Evolutionary conservation across 2,797 vertebrate genomes (phyloP).

Genomic region (Gastrophryne carolinensis): DNA sequence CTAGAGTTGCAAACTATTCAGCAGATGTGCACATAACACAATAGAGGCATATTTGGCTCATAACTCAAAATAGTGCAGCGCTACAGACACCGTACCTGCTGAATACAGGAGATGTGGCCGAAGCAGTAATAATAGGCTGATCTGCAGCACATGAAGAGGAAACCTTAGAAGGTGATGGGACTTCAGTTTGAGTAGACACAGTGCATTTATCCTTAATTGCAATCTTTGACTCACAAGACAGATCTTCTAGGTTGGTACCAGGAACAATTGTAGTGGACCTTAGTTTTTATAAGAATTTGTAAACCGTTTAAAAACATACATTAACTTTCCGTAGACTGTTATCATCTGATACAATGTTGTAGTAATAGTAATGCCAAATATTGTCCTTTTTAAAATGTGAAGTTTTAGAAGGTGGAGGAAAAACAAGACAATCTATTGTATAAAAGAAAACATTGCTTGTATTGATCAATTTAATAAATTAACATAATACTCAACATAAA

Average conservation of each 20-base stretch:
- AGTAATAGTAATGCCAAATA: too few relatives aligned
- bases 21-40: not conserved
- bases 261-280: constrained; percentile 48
- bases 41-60: too few relatives aligned
- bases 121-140: not conserved
- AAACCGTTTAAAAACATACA: not conserved
- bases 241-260: not conserved
- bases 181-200: constrained; percentile 59
- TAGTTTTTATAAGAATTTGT: constrained; percentile 41
- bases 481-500: too few relatives aligned
- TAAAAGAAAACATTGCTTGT: too few relatives aligned
- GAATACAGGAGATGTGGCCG: not conserved
- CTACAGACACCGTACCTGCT: constrained; percentile 16
- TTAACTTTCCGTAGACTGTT: not conserved
- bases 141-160: not conserved
- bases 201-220: not conserved
- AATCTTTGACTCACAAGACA: not conserved
- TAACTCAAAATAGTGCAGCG: not conserved
- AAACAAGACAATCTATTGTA: too few relatives aligned
- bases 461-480: too few relatives aligned
- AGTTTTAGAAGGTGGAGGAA: too few relatives aligned
- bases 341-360: too few relatives aligned
- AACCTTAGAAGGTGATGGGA: fast-evolving
- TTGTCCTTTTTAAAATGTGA: too few relatives aligned
- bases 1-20: constrained; percentile 7